These are phyloP conservation scores for Caenorhabditis imperialis DNA, from an alignment of 2,888 invertebrate genomes.

Conservation along the genomic window DNA sequence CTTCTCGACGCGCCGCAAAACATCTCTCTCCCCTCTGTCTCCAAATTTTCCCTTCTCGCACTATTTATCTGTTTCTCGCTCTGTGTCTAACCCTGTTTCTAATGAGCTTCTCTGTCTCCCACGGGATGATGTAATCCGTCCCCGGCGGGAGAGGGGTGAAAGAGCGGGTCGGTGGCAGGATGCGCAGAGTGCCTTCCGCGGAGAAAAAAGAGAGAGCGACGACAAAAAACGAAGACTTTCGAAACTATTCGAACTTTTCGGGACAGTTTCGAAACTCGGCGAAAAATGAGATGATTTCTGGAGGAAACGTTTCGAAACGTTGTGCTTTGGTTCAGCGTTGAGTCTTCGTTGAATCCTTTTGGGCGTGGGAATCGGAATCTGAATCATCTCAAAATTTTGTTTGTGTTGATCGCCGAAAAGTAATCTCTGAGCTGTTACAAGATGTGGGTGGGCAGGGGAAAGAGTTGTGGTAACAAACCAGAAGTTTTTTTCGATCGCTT, in stretches of 20 bases:
- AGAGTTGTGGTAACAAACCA: neutral
- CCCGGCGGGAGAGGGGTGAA: slow-evolving; percentile 40
- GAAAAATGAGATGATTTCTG: slow-evolving; percentile 15
- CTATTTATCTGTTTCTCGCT: slow-evolving; percentile 24
- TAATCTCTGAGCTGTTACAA: slow-evolving; percentile 32
- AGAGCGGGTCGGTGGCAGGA: slow-evolving; percentile 40
- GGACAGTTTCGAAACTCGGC: slow-evolving; percentile 31
- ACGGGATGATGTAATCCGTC: slow-evolving; percentile 51
- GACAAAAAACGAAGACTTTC: slow-evolving; percentile 32
- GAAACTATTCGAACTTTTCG: slow-evolving; percentile 46
- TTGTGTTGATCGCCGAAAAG: neutral
- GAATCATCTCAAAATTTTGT: neutral
- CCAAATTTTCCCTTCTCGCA: slow-evolving; percentile 1
- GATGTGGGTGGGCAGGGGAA: slow-evolving; percentile 6
- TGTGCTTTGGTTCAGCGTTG: no score
- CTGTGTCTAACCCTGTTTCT: slow-evolving; percentile 24
- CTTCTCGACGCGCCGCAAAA: slow-evolving; percentile 35
- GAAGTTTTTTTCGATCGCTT: neutral
- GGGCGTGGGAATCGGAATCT: slow-evolving; percentile 11
- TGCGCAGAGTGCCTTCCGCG: slow-evolving; percentile 39
- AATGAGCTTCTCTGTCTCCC: slow-evolving; percentile 39
- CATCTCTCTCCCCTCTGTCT: slow-evolving; percentile 11
- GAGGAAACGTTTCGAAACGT: neutral
- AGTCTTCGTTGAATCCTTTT: neutral
- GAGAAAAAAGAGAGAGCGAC: slow-evolving; percentile 25